phyloP scores from a whole-genome alignment of 2,113 vertebrate genomes.

The Myotis davidii region DNA sequence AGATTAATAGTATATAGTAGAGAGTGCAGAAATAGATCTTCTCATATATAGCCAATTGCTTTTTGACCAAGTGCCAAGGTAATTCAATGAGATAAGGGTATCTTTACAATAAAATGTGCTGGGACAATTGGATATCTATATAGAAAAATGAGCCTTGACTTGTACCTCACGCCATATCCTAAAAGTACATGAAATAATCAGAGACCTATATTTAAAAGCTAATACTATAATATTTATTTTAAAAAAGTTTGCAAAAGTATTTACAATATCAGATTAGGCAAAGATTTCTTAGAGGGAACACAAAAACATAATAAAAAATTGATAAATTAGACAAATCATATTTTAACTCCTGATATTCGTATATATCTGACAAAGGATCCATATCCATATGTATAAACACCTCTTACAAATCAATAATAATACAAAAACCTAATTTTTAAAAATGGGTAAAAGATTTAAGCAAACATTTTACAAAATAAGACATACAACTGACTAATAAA shows the following conservation, averaged over 20 bases:
- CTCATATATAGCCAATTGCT: not conserved
- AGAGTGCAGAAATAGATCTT: not conserved
- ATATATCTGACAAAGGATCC: not conserved
- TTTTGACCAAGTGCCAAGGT: not conserved
- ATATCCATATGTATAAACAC: not conserved
- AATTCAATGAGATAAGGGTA: not conserved
- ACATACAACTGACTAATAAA: not conserved
- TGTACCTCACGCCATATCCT: not conserved
- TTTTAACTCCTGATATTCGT: not conserved
- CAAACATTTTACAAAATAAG: not conserved
- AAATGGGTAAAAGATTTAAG: not conserved
- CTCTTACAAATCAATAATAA: not conserved
- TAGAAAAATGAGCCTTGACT: not conserved
- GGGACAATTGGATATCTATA: not conserved
- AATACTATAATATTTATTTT: not conserved
- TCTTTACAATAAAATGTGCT: not conserved
- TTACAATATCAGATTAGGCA: not conserved
- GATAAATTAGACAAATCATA: not conserved
- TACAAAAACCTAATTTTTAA: not conserved
- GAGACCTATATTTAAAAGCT: not conserved
- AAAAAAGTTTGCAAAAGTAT: not conserved
- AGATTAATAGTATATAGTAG: not conserved
- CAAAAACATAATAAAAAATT: not conserved
- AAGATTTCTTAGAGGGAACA: not conserved
- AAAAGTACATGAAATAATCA: slow-evolving; percentile 27